phyloP scores from a whole-genome alignment of 2,113 vertebrate genomes.

The Scomber colias region DNA sequence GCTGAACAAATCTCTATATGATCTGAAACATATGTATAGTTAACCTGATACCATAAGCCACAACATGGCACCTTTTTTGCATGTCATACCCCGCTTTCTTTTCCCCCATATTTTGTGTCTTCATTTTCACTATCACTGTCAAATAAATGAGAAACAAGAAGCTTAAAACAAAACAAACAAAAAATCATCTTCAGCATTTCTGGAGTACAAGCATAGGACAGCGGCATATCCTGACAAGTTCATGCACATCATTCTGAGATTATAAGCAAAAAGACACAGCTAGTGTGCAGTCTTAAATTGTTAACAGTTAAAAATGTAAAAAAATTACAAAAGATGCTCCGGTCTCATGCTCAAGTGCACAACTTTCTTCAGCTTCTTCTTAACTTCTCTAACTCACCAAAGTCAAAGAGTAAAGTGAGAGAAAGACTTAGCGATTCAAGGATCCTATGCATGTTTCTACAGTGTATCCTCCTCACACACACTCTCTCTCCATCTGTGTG shows the following conservation, averaged over 20 bases:
- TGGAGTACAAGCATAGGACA: background rate
- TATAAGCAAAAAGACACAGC: background rate
- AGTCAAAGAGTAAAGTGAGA: constrained; percentile 75
- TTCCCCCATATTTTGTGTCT: no score
- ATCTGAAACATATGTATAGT: no score
- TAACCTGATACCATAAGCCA: no score
- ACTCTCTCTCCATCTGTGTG: constrained; percentile 54
- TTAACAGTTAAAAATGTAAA: background rate
- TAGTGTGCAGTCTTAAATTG: background rate
- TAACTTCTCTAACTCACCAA: constrained; percentile 73
- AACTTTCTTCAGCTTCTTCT: constrained; percentile 34
- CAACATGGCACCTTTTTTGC: no score
- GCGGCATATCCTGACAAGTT: background rate
- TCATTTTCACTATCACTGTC: no score
- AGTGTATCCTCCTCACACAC: constrained; percentile 60
- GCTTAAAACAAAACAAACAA: no score
- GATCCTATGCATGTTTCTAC: constrained; percentile 66
- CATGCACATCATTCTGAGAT: no score
- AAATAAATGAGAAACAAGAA: no score
- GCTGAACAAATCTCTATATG: no score
- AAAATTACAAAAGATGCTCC: background rate
- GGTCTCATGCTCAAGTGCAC: background rate
- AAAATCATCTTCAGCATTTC: no score
- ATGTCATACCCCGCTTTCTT: no score
- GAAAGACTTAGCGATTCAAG: constrained; percentile 67